phyloP scores from a whole-genome alignment of 2,797 vertebrate species.

The Hyperoplus immaculatus region DNA sequence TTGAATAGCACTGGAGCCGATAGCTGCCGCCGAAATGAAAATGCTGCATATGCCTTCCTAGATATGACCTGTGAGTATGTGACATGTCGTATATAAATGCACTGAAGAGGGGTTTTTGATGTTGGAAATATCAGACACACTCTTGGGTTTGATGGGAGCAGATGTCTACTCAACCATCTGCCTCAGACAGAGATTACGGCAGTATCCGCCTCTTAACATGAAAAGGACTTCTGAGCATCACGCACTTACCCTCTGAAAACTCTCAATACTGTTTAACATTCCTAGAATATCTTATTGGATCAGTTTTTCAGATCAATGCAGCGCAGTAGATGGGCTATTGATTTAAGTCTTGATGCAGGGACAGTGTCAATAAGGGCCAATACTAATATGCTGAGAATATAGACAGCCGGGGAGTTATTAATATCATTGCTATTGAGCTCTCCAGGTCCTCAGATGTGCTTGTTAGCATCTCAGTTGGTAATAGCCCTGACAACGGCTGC shows the following conservation, averaged over 20 bases:
- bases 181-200: conserved; percentile 47
- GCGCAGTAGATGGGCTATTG: conserved; percentile 57
- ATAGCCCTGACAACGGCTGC: conserved; percentile 41
- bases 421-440: conserved; percentile 58
- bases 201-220: conserved; percentile 49
- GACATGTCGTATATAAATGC: conserved; percentile 39
- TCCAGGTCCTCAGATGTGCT: conserved; percentile 40
- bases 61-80: conserved; percentile 26
- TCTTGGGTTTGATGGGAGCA: conserved; percentile 50
- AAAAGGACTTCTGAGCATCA: conserved; percentile 53
- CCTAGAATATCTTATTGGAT: conserved; percentile 59
- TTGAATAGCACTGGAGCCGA: conserved; percentile 5
- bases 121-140: conserved; percentile 52
- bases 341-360: conserved; percentile 51
- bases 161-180: conserved; percentile 66
- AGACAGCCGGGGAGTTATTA: conserved; percentile 58
- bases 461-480: conserved; percentile 58
- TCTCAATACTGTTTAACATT: conserved; percentile 46
- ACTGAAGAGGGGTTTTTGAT: conserved; percentile 65
- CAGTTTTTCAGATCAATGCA: conserved; percentile 52
- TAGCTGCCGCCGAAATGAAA: conserved; percentile 31
- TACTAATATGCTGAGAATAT: conserved; percentile 51
- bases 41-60: conserved; percentile 2
- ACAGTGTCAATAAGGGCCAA: conserved; percentile 55
- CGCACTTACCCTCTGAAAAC: conserved; percentile 44